Evolutionary conservation across 2,888 invertebrate species (phyloP), one percentile per base, ranked within the genome.

Genomic region (Callinectes sapidus): DNA sequence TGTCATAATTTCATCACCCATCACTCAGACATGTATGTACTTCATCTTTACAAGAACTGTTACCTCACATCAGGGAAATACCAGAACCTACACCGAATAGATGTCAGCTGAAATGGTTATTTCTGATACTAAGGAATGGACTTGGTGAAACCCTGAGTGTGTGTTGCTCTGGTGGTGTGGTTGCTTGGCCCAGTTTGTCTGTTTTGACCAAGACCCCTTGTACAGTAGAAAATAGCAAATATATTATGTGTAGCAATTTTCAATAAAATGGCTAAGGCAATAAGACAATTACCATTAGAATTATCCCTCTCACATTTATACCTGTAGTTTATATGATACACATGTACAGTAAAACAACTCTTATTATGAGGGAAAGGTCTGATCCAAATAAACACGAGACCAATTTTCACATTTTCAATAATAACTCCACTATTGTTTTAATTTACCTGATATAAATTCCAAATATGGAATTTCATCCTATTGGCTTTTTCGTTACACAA

Each of bases 241-340:
- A 93, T 93, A 93, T 93, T 93, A 93, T 93, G 93, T 93, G 93
- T 93, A 93, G 93, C 93, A 93, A 93, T 93, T 93, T 93, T 93
- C 93, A 93, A 93, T 93, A 93, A 93, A 93, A 93, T 91, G 93
- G 93, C 93, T 93, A 93, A 93, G 93, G 93, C 93, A 93, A 93
- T 93, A 93, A 93, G 92, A 93, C 77, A 91, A 85, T 71, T 55
- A 91, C 81, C 54, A 91, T 88, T 93, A 81, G 88, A 55, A 91
- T 93, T 93, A 93, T 91, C 92, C 92, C 91, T 89, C 89, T 89
- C 71, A 48, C 54, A 85, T 42, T 28, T 77, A 77, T 86, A 85
- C 18, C 35, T 81, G 81, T 81, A 81, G 81, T 81, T 81, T 81
- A 81, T 81, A 81, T 81, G 81, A 81, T 81, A 81, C 81, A 81